Percentiles rank a stretch among this genome's conserved stretches.
Evolutionary conservation across 2,888 invertebrate genomes (phyloP).

Genomic region (Anorthoa munda): DNA sequence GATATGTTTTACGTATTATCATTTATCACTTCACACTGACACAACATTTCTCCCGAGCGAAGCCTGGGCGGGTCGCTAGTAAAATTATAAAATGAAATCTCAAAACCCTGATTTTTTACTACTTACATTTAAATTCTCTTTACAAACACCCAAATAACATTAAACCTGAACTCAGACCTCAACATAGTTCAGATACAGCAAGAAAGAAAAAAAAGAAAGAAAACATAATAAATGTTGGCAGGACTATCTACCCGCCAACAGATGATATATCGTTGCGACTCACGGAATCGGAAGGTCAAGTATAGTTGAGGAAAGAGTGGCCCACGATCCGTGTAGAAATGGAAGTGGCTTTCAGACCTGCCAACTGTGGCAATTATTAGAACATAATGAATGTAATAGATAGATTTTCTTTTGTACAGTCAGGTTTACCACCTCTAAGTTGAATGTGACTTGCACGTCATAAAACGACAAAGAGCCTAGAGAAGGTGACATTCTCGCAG

Average conservation of each 20-base stretch:
- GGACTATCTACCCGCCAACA: conserved; percentile 68
- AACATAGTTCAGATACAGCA: conserved; percentile 42
- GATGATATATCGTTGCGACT: conserved; percentile 78
- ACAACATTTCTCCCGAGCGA: too few relatives aligned
- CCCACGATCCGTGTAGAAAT: conserved; percentile 12
- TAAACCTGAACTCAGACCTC: conserved; percentile 45
- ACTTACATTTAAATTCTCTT: background rate
- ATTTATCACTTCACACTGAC: too few relatives aligned
- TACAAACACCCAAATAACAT: conserved; percentile 18
- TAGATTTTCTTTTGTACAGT: too few relatives aligned
- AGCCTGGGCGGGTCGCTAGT: too few relatives aligned
- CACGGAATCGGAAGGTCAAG: conserved; percentile 83
- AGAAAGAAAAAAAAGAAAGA: conserved; percentile 38
- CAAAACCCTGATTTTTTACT: too few relatives aligned
- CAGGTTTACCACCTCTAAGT: too few relatives aligned
- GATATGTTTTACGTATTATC: too few relatives aligned
- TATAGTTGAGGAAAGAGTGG: conserved; percentile 65
- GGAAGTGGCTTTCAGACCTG: conserved; percentile 29
- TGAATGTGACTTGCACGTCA: too few relatives aligned
- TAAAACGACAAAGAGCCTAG: too few relatives aligned
- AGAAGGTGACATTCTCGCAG: too few relatives aligned
- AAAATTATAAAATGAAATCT: too few relatives aligned
- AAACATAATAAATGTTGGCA: conserved; percentile 62
- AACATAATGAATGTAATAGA: background rate
- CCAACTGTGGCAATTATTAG: background rate